Base-by-base conservation (phyloP, 2,888 invertebrate genomes). In the Brachyptera risi region DNA sequence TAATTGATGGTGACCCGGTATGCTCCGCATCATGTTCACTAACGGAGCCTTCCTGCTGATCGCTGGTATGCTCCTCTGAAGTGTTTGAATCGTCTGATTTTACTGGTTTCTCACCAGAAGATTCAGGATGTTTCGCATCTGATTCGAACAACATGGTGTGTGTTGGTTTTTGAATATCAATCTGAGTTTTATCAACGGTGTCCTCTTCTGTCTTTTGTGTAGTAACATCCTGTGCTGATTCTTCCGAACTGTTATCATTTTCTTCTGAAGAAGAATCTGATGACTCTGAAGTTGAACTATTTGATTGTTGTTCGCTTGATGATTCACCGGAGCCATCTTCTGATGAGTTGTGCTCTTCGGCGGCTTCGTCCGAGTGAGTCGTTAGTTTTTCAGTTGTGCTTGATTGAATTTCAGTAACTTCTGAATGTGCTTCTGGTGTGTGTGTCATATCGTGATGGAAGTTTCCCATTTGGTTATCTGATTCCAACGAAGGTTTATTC, bases 401-500 rank as follows among this genome's bases (percentile, higher is more conserved):
- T n/a, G n/a, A n/a, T n/a, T n/a, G n/a, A n/a, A n/a, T n/a, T n/a
- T n/a, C n/a, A n/a, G n/a, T n/a, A n/a, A n/a, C n/a, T n/a, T n/a
- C n/a, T n/a, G n/a, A n/a, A n/a, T n/a, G n/a, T n/a, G n/a, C n/a
- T n/a, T n/a, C n/a, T 9, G 19, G 4, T 17, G 44, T 15, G 4
- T 7, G 44, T 11, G 49, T 59, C n/a, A 19, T 13, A 3, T 51
- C 40, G 4, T 19, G 15, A 26, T 59, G 49, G 24, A 26, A 15
- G n/a, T 58, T 59, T 17, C 73, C 68, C 69, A 73, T 71, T 58
- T 80, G 81, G 67, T 76, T 81, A 42, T 77, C 81, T 7, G 79
- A 76, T 71, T 80, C 78, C 66, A 79, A 74, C 65, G 72, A 73
- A 23, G 71, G 63, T 50, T 72, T 47, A 72, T 74, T 64, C 74